phyloP scores from a whole-genome alignment of 2,113 vertebrate genomes.

The Crotalus tigris region DNA sequence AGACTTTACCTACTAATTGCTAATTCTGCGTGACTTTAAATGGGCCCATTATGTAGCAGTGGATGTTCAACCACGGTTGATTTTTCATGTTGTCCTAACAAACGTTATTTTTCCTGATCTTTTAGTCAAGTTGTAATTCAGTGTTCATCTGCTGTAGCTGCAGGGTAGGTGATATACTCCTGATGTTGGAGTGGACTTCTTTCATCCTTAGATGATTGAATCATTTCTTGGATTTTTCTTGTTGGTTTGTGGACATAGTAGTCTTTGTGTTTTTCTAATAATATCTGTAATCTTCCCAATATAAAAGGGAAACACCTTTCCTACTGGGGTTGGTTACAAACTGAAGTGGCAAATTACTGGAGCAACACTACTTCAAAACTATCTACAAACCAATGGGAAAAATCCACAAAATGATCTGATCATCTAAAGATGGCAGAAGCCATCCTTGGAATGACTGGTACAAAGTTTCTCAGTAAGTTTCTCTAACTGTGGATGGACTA shows the following conservation, averaged over 20 bases:
- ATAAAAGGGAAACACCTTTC: neutral
- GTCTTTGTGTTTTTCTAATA: neutral
- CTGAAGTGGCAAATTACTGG: neutral
- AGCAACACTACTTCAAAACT: neutral
- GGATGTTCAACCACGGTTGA: neutral
- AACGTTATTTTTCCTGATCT: neutral
- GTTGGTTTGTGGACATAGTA: neutral
- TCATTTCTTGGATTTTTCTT: neutral
- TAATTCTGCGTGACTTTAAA: neutral
- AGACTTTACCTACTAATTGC: neutral
- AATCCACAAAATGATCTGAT: neutral
- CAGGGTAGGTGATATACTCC: neutral
- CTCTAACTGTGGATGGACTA: neutral
- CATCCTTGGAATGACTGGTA: neutral
- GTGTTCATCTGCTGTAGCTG: neutral
- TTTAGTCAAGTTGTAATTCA: neutral
- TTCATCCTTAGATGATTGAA: neutral
- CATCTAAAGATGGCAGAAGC: neutral
- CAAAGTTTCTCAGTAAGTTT: neutral
- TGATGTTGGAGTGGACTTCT: neutral
- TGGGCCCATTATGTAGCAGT: neutral
- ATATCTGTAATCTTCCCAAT: neutral
- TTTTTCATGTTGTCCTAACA: neutral
- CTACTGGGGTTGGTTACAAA: neutral
- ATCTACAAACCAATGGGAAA: neutral